Percentiles rank a stretch among this genome's conserved stretches.
phyloP scores from a whole-genome alignment of 2,888 invertebrate genomes.

The Alsophila aescularia region DNA sequence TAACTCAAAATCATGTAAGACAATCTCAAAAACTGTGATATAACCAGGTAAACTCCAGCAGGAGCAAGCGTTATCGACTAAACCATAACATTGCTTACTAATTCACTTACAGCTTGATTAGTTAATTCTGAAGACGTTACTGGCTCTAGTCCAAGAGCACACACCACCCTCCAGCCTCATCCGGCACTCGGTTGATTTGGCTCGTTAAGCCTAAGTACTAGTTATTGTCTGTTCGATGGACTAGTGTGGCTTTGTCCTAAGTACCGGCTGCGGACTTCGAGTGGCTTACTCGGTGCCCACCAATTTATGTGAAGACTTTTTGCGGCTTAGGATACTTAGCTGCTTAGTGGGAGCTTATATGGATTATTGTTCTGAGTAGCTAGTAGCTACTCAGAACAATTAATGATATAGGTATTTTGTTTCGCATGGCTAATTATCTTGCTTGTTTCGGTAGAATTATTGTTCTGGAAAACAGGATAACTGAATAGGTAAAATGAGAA shows the following conservation, averaged over 20 bases:
- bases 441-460: too few species aligned
- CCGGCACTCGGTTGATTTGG: constrained; percentile 32
- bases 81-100: not conserved
- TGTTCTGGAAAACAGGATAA: too few species aligned
- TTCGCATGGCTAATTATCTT: too few species aligned
- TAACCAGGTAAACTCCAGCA: too few species aligned
- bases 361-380: constrained; percentile 3
- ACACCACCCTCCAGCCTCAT: too few species aligned
- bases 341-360: constrained; percentile 8
- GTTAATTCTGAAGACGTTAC: constrained; percentile 45
- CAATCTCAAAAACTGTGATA: too few species aligned
- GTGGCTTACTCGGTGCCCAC: constrained; percentile 24
- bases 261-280: constrained; percentile 25
- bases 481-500: too few species aligned
- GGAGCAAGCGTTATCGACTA: too few species aligned
- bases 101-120: constrained; percentile 25
- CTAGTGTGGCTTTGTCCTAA: constrained; percentile 33
- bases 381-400: not conserved
- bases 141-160: constrained; percentile 36
- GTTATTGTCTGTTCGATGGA: constrained; percentile 37
- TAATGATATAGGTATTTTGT: too few species aligned
- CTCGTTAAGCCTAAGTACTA: constrained; percentile 39
- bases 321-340: constrained; percentile 15
- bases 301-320: constrained; percentile 19
- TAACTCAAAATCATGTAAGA: too few species aligned